phyloP scores from a whole-genome alignment of 2,113 vertebrate genomes.

The Noturus placidus region DNA sequence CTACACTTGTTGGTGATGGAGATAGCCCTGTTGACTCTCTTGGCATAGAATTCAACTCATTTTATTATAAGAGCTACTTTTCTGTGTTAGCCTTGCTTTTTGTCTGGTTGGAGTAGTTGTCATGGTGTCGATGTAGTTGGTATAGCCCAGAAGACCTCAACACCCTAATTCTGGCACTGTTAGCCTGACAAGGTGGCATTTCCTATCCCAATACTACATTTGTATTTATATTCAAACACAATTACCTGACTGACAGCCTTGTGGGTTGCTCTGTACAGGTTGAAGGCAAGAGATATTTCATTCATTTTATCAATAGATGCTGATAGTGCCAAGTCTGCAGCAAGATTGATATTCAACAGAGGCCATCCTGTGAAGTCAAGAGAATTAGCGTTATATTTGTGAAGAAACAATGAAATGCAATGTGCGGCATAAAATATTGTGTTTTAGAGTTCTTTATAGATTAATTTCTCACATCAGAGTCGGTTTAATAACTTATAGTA shows the following conservation, averaged over 20 bases:
- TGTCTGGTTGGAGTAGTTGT: not conserved
- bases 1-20: not conserved
- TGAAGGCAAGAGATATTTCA: not conserved
- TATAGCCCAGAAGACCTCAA: not conserved
- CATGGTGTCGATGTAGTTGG: not conserved
- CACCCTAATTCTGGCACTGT: not conserved
- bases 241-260: conserved; percentile 7
- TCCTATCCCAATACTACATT: too few species aligned
- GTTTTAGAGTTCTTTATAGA: not conserved
- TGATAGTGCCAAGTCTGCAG: conserved; percentile 20
- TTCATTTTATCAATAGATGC: conserved; percentile 33
- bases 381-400: not conserved
- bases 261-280: conserved; percentile 8
- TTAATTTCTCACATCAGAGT: not conserved
- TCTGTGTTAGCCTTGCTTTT: not conserved
- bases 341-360: not conserved
- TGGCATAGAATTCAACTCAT: too few species aligned
- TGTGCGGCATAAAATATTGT: not conserved
- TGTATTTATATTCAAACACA: not conserved
- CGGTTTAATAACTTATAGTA: too few species aligned
- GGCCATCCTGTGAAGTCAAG: conserved; percentile 4
- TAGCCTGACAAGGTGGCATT: not conserved
- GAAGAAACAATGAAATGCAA: not conserved
- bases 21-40: too few species aligned
- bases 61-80: too few species aligned